phyloP scores from a whole-genome alignment of 2,888 invertebrate genomes.

The Drosophila algonquin region DNA sequence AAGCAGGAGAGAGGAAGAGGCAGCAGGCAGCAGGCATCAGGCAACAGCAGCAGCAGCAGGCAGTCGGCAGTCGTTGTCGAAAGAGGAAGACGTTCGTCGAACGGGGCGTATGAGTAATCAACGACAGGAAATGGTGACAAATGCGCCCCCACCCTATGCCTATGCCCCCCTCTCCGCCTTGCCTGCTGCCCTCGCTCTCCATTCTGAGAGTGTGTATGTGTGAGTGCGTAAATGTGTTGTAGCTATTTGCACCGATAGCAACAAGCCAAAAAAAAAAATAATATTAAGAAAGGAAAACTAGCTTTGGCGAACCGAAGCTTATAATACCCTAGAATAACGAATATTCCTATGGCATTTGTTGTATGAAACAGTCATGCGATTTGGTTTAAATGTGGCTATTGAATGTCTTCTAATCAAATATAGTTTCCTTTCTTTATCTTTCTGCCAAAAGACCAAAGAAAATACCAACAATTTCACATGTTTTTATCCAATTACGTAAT shows the following conservation, averaged over 20 bases:
- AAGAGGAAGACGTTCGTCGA: constrained; percentile 39
- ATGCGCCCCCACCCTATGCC: constrained; percentile 52
- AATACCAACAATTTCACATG: too few species aligned
- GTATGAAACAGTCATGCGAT: background rate
- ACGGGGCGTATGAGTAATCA: constrained; percentile 80
- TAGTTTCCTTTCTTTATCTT: too few species aligned
- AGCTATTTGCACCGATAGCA: constrained; percentile 79
- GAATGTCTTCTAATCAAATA: too few species aligned
- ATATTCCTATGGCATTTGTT: background rate
- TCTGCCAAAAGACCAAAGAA: too few species aligned
- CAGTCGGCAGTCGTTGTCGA: constrained; percentile 5
- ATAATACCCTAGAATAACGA: background rate
- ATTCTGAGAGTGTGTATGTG: constrained; percentile 30
- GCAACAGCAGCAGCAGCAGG: constrained; percentile 17
- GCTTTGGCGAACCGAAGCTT: background rate
- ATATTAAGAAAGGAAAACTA: background rate
- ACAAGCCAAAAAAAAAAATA: constrained; percentile 67
- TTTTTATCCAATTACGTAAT: too few species aligned
- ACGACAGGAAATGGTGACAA: constrained; percentile 81
- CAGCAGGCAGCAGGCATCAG: constrained; percentile 16
- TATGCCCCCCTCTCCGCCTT: background rate
- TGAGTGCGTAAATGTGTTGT: constrained; percentile 71
- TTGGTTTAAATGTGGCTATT: too few species aligned
- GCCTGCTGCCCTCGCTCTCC: background rate
- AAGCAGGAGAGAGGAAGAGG: constrained; percentile 21